phyloP scores from a whole-genome alignment of 2,797 vertebrate genomes.

The Pseudotriccus pelzelni region DNA sequence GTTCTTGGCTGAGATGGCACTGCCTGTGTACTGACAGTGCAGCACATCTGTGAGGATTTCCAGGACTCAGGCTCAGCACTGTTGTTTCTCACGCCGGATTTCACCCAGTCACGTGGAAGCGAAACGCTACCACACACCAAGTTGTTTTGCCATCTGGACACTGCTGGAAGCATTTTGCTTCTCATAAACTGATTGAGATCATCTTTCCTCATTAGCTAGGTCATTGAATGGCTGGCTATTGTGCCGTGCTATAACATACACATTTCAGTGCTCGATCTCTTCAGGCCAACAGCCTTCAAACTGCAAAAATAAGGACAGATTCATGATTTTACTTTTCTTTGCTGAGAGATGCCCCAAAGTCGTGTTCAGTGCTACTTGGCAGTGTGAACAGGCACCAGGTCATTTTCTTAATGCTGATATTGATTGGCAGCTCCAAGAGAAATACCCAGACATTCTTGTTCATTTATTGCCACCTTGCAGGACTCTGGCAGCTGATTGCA shows the following conservation, averaged over 20 bases:
- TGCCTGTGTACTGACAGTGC: neutral
- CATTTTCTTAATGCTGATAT: neutral
- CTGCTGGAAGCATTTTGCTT: slow-evolving; percentile 10
- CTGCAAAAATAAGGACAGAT: neutral
- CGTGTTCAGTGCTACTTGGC: neutral
- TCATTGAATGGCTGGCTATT: neutral
- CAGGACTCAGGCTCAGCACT: neutral
- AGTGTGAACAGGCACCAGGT: neutral
- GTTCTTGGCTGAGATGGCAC: neutral
- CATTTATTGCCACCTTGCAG: neutral
- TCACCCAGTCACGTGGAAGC: neutral
- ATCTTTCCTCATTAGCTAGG: slow-evolving; percentile 1
- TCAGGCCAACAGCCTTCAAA: neutral
- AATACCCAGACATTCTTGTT: neutral
- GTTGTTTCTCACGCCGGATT: neutral
- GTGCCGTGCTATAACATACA: fast-evolving
- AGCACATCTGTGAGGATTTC: neutral
- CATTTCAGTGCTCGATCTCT: neutral
- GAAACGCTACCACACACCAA: neutral
- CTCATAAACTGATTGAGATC: neutral
- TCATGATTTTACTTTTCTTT: neutral
- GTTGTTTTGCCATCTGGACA: slow-evolving; percentile 7
- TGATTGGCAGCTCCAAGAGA: neutral
- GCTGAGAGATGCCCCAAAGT: neutral
- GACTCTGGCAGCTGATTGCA: neutral